These are phyloP conservation scores for Mercenaria mercenaria DNA, from an alignment of 1,140 invertebrate species.

Conservation along the genomic window DNA sequence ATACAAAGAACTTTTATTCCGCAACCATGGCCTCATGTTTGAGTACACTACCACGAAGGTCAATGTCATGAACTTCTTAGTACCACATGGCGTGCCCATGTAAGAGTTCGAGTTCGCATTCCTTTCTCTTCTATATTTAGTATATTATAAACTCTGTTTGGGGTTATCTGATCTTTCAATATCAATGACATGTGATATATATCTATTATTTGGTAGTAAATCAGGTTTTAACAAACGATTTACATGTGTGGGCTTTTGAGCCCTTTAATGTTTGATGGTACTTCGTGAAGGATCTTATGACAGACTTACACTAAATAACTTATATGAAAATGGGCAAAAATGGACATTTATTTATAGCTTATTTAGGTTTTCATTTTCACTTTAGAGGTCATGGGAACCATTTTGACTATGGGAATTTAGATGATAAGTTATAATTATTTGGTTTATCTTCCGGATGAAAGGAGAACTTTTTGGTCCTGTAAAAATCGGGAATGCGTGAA, in stretches of 20 bases:
- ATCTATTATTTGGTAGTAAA: background rate
- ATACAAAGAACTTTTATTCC: too few relatives aligned
- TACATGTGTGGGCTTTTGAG: background rate
- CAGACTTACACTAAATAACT: background rate
- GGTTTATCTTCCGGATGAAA: conserved; percentile 18
- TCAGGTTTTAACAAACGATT: background rate
- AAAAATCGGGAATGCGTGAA: conserved; percentile 32
- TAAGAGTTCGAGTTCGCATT: too few relatives aligned
- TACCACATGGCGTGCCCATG: too few relatives aligned
- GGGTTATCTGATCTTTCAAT: too few relatives aligned
- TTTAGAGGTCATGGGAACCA: background rate
- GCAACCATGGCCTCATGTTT: too few relatives aligned
- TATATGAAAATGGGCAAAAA: background rate
- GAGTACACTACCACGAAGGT: too few relatives aligned
- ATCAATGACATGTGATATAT: background rate
- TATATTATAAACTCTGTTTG: too few relatives aligned
- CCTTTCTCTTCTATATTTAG: too few relatives aligned
- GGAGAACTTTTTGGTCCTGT: background rate
- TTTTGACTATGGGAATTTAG: background rate
- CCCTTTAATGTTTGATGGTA: background rate
- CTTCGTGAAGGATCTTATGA: background rate
- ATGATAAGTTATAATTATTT: background rate
- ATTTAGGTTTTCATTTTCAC: conserved; percentile 19
- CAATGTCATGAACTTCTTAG: too few relatives aligned
- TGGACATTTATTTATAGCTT: conserved; percentile 6